Evolutionary conservation across 1,140 invertebrate genomes (phyloP).

Genomic region (Drosophila kepulauana): DNA sequence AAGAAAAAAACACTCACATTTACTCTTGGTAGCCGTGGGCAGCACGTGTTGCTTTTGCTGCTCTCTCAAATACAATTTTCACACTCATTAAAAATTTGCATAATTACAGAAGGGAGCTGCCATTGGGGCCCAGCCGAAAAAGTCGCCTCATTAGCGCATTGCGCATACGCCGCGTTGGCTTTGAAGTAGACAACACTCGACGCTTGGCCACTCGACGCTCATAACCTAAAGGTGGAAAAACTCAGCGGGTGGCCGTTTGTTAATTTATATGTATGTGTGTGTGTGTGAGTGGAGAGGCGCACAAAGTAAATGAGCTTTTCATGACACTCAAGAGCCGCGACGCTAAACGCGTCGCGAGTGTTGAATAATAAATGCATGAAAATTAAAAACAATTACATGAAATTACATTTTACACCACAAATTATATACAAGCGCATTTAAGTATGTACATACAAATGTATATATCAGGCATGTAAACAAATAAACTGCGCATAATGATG

Average conservation of each 20-base stretch:
- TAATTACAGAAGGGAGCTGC: constrained; percentile 62
- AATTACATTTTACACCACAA: constrained; percentile 55
- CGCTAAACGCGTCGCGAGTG: constrained; percentile 41
- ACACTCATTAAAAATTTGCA: constrained; percentile 82
- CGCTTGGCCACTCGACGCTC: constrained; percentile 36
- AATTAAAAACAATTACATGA: constrained; percentile 80
- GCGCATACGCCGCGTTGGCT: constrained; percentile 48
- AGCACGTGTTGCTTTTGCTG: constrained; percentile 60
- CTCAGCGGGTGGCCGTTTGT: constrained; percentile 26
- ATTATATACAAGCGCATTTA: constrained; percentile 12
- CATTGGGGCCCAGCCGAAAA: not conserved
- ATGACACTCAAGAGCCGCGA: constrained; percentile 53
- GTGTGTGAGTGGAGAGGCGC: not conserved
- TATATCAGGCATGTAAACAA: constrained; percentile 38
- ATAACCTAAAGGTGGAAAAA: constrained; percentile 50
- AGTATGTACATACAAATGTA: not conserved
- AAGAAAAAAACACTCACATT: too few relatives aligned
- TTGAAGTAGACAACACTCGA: constrained; percentile 56
- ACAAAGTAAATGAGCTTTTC: constrained; percentile 72
- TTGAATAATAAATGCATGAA: constrained; percentile 79
- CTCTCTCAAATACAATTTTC: constrained; percentile 58
- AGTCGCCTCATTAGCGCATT: constrained; percentile 54
- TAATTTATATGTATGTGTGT: constrained; percentile 50
- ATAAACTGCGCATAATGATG: constrained; percentile 79
- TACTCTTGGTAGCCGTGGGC: not conserved